phyloP scores from a whole-genome alignment of 2,888 invertebrate genomes.

The Mechanitis mazaeus region DNA sequence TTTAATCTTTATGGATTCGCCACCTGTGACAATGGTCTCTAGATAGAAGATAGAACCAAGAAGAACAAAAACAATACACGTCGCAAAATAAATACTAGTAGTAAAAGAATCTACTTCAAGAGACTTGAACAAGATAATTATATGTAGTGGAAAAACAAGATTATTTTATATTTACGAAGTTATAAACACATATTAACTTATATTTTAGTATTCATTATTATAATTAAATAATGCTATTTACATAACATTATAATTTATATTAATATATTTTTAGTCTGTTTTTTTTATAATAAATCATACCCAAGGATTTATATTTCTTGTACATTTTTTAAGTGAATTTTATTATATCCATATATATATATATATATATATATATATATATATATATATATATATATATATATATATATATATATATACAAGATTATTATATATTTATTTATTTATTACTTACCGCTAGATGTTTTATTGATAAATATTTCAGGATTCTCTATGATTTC shows the following conservation, averaged over 20 bases:
- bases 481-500: too few relatives aligned
- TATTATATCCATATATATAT: too few relatives aligned
- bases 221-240: conserved; percentile 2
- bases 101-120: conserved; percentile 12
- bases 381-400: too few relatives aligned
- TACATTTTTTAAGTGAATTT: too few relatives aligned
- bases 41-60: conserved; percentile 32
- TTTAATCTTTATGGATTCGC: conserved; percentile 22
- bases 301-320: too few relatives aligned
- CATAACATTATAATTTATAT: conserved; percentile 1
- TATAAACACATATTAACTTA: conserved; percentile 1
- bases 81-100: conserved; percentile 9
- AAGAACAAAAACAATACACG: conserved; percentile 25
- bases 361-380: too few relatives aligned
- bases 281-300: too few relatives aligned
- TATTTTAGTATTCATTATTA: conserved; percentile 5
- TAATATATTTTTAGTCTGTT: not conserved
- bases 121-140: not conserved
- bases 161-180: conserved; percentile 1
- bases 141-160: not conserved
- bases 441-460: too few relatives aligned
- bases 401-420: too few relatives aligned
- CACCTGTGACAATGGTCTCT: conserved; percentile 40
- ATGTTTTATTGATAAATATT: too few relatives aligned
- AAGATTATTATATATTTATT: too few relatives aligned